Evolutionary conservation across 2,113 vertebrate species (phyloP).

Genomic region (Pseudois nayaur): DNA sequence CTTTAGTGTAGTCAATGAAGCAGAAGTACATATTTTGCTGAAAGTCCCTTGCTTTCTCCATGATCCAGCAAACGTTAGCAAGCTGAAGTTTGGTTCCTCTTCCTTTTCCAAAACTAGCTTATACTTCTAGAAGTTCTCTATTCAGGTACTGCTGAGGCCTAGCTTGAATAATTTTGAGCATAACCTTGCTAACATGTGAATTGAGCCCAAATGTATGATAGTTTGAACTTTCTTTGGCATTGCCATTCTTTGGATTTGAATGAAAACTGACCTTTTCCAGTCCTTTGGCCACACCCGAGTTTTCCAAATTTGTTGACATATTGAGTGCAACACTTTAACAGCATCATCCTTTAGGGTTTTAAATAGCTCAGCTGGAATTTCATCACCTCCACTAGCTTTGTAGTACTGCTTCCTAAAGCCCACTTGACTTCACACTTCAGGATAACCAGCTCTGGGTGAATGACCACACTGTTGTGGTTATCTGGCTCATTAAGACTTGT

Average conservation of each 20-base stretch:
- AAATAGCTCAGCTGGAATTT: not conserved
- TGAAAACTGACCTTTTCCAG: not conserved
- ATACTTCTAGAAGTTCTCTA: not conserved
- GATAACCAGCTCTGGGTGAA: not conserved
- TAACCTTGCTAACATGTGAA: not conserved
- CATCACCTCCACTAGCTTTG: not conserved
- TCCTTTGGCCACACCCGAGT: not conserved
- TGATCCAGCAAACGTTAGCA: not conserved
- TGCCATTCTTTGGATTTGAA: not conserved
- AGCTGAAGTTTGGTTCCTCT: not conserved
- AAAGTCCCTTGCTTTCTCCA: not conserved
- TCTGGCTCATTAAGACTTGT: not conserved
- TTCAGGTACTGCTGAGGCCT: not conserved
- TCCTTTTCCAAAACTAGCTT: not conserved
- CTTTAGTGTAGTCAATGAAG: not conserved
- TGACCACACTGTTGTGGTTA: not conserved
- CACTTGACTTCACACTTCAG: not conserved
- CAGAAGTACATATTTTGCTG: not conserved
- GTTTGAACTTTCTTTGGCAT: not conserved
- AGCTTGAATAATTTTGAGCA: not conserved
- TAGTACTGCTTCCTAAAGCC: not conserved
- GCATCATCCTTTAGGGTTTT: not conserved
- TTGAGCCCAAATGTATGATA: not conserved
- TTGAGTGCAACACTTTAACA: not conserved
- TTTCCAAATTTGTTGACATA: not conserved